A percentile compares a stretch with the other conserved stretches of the same genome.
These are phyloP conservation scores for Mantis religiosa DNA, from an alignment of 2,888 invertebrate genomes.

Conservation along the genomic window DNA sequence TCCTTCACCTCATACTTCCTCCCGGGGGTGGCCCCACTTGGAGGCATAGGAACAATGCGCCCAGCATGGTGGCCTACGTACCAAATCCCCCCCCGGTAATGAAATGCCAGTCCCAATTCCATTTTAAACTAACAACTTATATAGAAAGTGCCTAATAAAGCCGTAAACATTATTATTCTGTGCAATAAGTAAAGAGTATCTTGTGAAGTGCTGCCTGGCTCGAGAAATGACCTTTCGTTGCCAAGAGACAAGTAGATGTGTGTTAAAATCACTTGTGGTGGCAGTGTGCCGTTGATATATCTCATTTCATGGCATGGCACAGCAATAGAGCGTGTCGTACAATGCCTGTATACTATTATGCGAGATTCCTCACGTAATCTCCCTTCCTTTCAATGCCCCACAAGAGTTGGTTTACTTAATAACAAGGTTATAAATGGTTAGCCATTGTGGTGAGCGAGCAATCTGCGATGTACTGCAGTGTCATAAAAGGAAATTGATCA, in stretches of 20 bases:
- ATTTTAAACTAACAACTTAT: no score
- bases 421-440: background rate
- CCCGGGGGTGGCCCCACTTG: no score
- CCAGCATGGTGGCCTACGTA: no score
- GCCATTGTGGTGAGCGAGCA: background rate
- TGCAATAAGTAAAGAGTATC: no score
- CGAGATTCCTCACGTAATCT: background rate
- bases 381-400: background rate
- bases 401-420: background rate
- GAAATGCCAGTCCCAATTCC: no score
- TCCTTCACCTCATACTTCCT: no score
- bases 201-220: no score
- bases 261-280: background rate
- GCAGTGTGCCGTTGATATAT: background rate
- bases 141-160: no score
- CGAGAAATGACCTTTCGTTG: background rate
- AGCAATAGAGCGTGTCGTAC: background rate
- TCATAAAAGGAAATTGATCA: background rate
- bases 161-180: no score
- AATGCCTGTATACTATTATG: background rate
- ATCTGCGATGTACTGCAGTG: background rate
- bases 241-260: background rate
- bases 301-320: background rate
- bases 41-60: no score
- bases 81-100: no score